Evolutionary conservation across 2,888 invertebrate species (phyloP).

Genomic region (Aphrophora alni): DNA sequence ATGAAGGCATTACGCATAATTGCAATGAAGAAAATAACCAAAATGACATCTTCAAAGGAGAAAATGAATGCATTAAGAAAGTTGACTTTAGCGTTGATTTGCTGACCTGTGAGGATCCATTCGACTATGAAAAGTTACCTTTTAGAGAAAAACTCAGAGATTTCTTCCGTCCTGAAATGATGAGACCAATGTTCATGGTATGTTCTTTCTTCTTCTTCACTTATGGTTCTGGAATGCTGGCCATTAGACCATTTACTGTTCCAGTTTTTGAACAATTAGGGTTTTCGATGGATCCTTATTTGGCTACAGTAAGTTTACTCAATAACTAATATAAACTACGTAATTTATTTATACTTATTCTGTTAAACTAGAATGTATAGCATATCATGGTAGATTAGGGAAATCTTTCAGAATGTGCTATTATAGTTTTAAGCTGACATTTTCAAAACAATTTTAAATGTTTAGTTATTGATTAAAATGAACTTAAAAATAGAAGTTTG

Average conservation of each 20-base stretch:
- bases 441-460: too few species aligned
- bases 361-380: too few species aligned
- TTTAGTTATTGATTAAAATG: too few species aligned
- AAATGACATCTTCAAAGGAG: background rate
- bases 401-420: background rate
- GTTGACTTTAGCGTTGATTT: background rate
- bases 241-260: constrained; percentile 64
- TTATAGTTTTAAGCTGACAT: too few species aligned
- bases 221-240: constrained; percentile 61
- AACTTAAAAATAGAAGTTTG: too few species aligned
- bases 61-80: background rate
- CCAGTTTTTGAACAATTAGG: constrained; percentile 63
- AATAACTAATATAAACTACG: too few species aligned
- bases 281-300: constrained; percentile 56
- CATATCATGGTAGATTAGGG: too few species aligned
- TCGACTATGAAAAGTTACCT: constrained; percentile 16
- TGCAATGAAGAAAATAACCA: background rate
- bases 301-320: constrained; percentile 59
- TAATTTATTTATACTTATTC: too few species aligned
- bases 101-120: background rate
- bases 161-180: constrained; percentile 59
- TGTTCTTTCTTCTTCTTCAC: constrained; percentile 63
- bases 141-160: constrained; percentile 41
- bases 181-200: constrained; percentile 62
- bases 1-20: background rate